phyloP scores from a whole-genome alignment of 2,113 vertebrate species.

The Martes martes region DNA sequence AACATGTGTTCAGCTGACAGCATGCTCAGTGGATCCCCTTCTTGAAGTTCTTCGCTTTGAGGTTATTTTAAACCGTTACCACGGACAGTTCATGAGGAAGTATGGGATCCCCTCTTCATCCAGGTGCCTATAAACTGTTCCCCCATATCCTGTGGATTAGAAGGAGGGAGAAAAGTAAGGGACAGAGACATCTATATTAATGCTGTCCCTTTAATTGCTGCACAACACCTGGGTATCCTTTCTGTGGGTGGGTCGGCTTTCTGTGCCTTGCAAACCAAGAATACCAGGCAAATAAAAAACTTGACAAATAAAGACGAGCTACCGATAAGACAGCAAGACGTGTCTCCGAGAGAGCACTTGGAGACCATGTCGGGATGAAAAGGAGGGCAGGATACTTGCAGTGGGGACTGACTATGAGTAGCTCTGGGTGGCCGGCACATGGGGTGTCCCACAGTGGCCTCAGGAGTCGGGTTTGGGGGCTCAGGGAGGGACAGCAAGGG shows the following conservation, averaged over 20 bases:
- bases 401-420: not conserved
- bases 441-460: not conserved
- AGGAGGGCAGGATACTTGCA: not conserved
- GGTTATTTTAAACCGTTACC: not conserved
- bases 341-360: not conserved
- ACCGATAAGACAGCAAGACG: fast-evolving
- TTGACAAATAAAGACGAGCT: not conserved
- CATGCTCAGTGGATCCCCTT: not conserved
- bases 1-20: not conserved
- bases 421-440: not conserved
- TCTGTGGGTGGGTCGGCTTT: not conserved
- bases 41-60: not conserved
- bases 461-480: not conserved
- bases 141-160: not conserved
- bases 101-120: not conserved
- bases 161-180: not conserved
- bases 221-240: not conserved
- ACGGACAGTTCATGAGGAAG: not conserved
- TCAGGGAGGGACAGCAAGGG: not conserved
- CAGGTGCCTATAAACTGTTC: not conserved
- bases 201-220: not conserved
- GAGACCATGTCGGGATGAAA: not conserved
- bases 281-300: not conserved
- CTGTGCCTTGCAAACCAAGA: not conserved
- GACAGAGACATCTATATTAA: not conserved